These are phyloP conservation scores for Sebastes hubbsi DNA, from an alignment of 2,797 vertebrate species.

Conservation along the genomic window DNA sequence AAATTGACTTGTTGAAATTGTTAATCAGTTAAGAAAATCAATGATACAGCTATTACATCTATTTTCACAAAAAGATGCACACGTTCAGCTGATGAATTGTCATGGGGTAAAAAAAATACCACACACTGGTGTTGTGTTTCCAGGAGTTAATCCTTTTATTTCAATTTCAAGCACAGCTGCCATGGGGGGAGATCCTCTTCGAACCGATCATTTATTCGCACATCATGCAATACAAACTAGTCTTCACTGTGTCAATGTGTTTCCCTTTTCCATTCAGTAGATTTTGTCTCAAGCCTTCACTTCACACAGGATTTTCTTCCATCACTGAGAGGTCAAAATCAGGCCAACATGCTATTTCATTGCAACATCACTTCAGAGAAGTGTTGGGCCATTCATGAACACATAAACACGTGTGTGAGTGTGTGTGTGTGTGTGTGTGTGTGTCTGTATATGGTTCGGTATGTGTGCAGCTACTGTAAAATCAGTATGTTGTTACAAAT, in stretches of 20 bases:
- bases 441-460: too few relatives aligned
- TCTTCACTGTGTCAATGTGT: background rate
- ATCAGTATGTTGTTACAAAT: too few relatives aligned
- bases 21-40: too few relatives aligned
- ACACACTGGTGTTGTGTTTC: background rate
- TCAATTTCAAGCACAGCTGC: background rate
- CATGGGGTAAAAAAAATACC: background rate
- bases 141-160: background rate
- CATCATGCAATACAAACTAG: background rate
- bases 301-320: background rate
- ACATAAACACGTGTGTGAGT: too few relatives aligned
- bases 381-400: background rate
- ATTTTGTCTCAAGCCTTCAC: background rate
- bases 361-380: background rate
- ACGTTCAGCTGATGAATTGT: background rate
- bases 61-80: background rate
- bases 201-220: background rate
- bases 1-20: background rate
- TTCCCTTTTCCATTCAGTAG: too few relatives aligned
- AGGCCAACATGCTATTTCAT: background rate
- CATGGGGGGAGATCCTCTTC: background rate
- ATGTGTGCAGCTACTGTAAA: too few relatives aligned
- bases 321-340: background rate
- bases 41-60: too few relatives aligned
- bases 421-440: too few relatives aligned